Percentiles rank a stretch among this genome's conserved stretches.
phyloP scores from a whole-genome alignment of 2,113 vertebrate species.

The Anarhynchus alexandrinus region DNA sequence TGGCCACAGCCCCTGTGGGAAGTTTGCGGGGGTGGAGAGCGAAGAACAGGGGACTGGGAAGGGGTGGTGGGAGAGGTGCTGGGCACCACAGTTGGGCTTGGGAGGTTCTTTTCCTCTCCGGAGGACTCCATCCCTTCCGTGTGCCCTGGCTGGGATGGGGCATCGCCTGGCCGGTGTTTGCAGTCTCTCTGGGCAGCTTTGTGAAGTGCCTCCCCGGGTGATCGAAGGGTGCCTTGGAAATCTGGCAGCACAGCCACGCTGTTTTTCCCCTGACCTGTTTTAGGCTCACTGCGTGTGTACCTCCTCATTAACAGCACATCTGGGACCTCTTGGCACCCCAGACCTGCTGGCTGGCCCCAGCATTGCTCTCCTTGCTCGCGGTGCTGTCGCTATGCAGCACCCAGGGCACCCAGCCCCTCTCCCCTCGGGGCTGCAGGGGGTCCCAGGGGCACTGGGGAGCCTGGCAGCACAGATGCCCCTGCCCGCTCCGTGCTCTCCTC shows the following conservation, averaged over 20 bases:
- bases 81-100: not conserved
- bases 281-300: not conserved
- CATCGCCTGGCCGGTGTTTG: fast-evolving
- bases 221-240: not conserved
- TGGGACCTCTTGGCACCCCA: not conserved
- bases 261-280: not conserved
- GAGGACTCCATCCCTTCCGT: not conserved
- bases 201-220: too few species aligned
- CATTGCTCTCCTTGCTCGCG: not conserved
- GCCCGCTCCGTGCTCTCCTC: fast-evolving
- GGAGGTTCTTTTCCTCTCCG: not conserved
- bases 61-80: not conserved
- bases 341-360: not conserved
- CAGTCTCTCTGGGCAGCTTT: not conserved
- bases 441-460: fast-evolving
- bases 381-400: not conserved
- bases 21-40: not conserved
- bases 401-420: not conserved
- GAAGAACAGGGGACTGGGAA: not conserved
- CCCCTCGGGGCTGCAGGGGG: fast-evolving
- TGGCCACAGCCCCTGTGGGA: not conserved
- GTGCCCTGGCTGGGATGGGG: not conserved
- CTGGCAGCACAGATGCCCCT: not conserved
- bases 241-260: fast-evolving
- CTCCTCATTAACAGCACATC: not conserved